Evolutionary conservation across 2,888 invertebrate genomes (phyloP), one percentile per base, ranked within the genome.

Genomic region (Bibio marci): DNA sequence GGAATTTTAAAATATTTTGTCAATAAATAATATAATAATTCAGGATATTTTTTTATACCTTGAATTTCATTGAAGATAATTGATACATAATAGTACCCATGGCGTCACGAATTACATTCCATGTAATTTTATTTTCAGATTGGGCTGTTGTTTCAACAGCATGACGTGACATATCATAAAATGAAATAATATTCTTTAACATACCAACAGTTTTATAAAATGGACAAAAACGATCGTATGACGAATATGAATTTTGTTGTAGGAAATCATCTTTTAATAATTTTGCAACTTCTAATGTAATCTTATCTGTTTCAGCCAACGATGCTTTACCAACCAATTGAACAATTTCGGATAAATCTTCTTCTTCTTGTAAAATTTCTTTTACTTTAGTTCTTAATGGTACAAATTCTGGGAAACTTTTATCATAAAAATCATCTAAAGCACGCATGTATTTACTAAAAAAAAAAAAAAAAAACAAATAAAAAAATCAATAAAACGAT

Each of bases 141-240:
- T 97, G 95, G 39, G 97, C 91, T 22, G 98, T 98, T 45, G 88
- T 80, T 67, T 98, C 97, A 2, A 99, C 95, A 2, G 95, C 87
- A 62, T 97, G 97, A 45, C 91, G 79, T 27, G 98, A 80, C 82
- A 95, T 80, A 64, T 99, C 98, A 66, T 97, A 98, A 69, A 99
- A 92, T 39, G 87, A 71, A 56, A 99, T 94, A 65, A 99, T 94
- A 71, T 98, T 99, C 62, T 76, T 80, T 58, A 99, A 63, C 97
- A 99, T 99, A 50, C 94, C 97, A 43, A 92, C 91, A 13, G 97
- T 97, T 72, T 98, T 99, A 74, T 97, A 99, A 75, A 99, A 99
- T 54, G 98, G 98, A 58, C 98, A 99, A 75, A 92, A 97, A 47
- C 97, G 78, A 67, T 91, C 91, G 66, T 91, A 91, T 2, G 86